phyloP scores from a whole-genome alignment of 2,888 invertebrate genomes.

The Meteorus colon region DNA sequence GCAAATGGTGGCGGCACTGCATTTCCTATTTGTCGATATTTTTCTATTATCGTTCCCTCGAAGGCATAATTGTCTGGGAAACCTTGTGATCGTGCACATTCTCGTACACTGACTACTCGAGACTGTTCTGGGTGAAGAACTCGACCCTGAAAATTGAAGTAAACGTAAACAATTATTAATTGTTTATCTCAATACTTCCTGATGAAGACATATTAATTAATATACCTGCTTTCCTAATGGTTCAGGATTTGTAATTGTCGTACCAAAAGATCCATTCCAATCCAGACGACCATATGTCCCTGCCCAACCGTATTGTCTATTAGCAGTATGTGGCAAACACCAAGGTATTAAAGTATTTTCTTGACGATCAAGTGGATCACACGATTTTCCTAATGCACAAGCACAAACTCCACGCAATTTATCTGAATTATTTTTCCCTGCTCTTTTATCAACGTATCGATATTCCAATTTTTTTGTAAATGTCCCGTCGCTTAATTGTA shows the following conservation, averaged over 20 bases:
- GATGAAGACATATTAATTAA: slow-evolving; percentile 20
- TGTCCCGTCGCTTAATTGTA: slow-evolving; percentile 82
- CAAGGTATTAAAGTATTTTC: slow-evolving; percentile 90
- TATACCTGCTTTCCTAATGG: slow-evolving; percentile 90
- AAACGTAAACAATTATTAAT: slow-evolving; percentile 25
- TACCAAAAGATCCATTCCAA: slow-evolving; percentile 90
- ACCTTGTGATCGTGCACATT: slow-evolving; percentile 91
- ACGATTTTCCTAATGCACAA: slow-evolving; percentile 80
- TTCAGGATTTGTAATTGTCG: slow-evolving; percentile 90
- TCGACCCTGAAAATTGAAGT: slow-evolving; percentile 76
- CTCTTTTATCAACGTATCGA: slow-evolving; percentile 75
- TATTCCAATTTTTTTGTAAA: slow-evolving; percentile 78
- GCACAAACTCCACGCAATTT: slow-evolving; percentile 83
- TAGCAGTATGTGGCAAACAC: slow-evolving; percentile 91
- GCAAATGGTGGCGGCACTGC: slow-evolving; percentile 91
- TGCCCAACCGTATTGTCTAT: slow-evolving; percentile 90
- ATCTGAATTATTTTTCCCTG: slow-evolving; percentile 74
- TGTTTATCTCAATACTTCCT: neutral
- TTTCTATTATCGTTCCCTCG: slow-evolving; percentile 84
- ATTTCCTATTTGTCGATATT: slow-evolving; percentile 90
- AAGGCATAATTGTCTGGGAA: slow-evolving; percentile 86
- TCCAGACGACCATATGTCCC: slow-evolving; percentile 88
- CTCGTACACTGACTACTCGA: slow-evolving; percentile 89
- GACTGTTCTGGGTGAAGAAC: slow-evolving; percentile 87
- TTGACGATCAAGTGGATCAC: slow-evolving; percentile 84